Evolutionary conservation across 2,797 vertebrate species (phyloP), one percentile per base, ranked within the genome.

Genomic region (Pampus argenteus): DNA sequence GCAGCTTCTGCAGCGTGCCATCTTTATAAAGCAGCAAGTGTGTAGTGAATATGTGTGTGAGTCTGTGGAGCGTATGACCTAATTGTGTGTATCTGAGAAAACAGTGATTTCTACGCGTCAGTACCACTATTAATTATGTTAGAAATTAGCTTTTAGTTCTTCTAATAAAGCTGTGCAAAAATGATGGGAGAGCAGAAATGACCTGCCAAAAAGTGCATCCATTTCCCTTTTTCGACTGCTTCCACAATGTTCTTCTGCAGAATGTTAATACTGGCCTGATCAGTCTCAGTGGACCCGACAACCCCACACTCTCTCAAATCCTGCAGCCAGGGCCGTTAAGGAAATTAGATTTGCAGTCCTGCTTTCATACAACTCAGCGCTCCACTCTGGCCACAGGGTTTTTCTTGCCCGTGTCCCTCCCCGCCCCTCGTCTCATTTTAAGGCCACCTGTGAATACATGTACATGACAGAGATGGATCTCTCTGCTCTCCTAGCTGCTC

Each of bases 381-480:
- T 66, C 42, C 25, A 9, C 73, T 86, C 62, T 56, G 61, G 70
- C 76, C 79, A 63, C 25, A 4, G 72, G 59, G 36, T 45, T 83
- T 77, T 73, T 54, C 26, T 52, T 48, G 42, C 78, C 11, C 57
- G 28, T 78, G 60, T 47, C 62, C 76, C 14, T n/a, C 56, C 63
- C 60, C 55, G 49, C 5, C 18, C 66, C 61, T 45, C 36, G 56
- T 80, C 84, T 83, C 79, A 74, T 75, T 80, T 78, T 56, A 73
- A 71, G 80, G 78, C 86, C 85, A 85, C 74, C 76, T 68, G 69
- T 75, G 79, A 86, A 87, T 71, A 78, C 65, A 59, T 63, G 64
- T 50, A 74, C 72, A 76, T 85, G 89, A 92, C 91, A 89, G 69
- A 89, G 84, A 91, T 86, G 68, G 86, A 91, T 89, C 58, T 66